Evolutionary conservation across 2,113 vertebrate genomes (phyloP).

Genomic region (Eira barbara): DNA sequence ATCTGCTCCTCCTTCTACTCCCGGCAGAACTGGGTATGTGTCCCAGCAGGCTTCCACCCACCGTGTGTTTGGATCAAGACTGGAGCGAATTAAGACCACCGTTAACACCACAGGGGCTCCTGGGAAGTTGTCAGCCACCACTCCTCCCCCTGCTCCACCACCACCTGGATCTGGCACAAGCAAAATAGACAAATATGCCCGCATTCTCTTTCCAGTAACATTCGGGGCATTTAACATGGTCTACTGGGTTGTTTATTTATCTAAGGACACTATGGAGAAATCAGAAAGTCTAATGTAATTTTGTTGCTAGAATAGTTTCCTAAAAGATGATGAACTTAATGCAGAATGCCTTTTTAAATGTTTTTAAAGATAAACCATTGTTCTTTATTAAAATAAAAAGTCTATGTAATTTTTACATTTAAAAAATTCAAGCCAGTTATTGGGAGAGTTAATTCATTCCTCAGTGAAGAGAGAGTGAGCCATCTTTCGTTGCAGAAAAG

Average conservation of each 20-base stretch:
- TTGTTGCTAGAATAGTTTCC: constrained; percentile 82
- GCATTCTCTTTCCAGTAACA: constrained; percentile 98
- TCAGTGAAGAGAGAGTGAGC: constrained; percentile 68
- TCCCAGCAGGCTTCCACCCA: constrained; percentile 84
- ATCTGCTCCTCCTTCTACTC: constrained; percentile 86
- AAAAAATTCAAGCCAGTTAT: constrained; percentile 77
- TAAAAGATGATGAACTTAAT: constrained; percentile 80
- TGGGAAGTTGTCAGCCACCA: constrained; percentile 81
- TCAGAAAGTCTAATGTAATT: constrained; percentile 88
- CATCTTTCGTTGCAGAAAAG: constrained; percentile 72
- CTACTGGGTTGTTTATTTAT: constrained; percentile 99
- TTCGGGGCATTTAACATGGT: constrained; percentile 99
- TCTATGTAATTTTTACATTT: constrained; percentile 79
- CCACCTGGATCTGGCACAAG: constrained; percentile 91
- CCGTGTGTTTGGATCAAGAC: constrained; percentile 89
- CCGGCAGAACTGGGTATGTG: constrained; percentile 84
- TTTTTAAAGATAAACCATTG: constrained; percentile 80
- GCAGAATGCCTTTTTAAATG: constrained; percentile 85
- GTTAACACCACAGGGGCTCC: constrained; percentile 84
- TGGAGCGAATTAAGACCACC: constrained; percentile 90
- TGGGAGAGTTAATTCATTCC: constrained; percentile 73
- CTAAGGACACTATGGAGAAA: constrained; percentile 96
- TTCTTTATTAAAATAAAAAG: constrained; percentile 82
- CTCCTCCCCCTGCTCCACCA: constrained; percentile 80
- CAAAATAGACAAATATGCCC: constrained; percentile 99